phyloP scores from a whole-genome alignment of 2,797 vertebrate species.

The Pitangus sulphuratus region DNA sequence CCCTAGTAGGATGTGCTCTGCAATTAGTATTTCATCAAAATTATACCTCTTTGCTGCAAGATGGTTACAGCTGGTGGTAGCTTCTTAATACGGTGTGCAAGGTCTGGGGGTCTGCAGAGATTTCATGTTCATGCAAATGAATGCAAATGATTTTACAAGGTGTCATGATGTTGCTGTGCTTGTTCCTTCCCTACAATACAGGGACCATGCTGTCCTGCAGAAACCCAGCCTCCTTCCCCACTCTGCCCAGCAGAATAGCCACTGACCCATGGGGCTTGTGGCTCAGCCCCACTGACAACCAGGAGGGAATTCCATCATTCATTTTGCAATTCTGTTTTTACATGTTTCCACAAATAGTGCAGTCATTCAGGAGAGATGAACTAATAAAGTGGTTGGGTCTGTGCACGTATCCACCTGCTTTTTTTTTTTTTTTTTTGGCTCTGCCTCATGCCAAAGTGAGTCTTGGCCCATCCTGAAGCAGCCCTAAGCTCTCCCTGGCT shows the following conservation, averaged over 20 bases:
- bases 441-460: neutral
- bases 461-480: neutral
- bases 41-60: neutral
- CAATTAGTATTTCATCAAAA: conserved; percentile 23
- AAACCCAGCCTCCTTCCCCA: neutral
- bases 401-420: neutral
- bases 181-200: neutral
- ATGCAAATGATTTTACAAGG: conserved; percentile 17
- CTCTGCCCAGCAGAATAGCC: neutral
- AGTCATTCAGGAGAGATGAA: neutral
- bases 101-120: neutral
- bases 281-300: neutral
- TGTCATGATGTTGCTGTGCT: neutral
- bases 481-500: neutral
- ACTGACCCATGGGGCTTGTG: rapidly evolving
- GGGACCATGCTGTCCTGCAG: neutral
- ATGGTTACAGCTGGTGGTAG: neutral
- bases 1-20: neutral
- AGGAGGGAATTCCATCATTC: neutral
- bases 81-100: neutral
- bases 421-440: neutral
- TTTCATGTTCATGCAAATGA: neutral
- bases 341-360: neutral
- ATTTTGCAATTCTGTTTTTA: neutral
- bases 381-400: neutral